These are phyloP conservation scores for Brachynemurus nebulosus DNA, from an alignment of 2,888 invertebrate species.

Conservation along the genomic window DNA sequence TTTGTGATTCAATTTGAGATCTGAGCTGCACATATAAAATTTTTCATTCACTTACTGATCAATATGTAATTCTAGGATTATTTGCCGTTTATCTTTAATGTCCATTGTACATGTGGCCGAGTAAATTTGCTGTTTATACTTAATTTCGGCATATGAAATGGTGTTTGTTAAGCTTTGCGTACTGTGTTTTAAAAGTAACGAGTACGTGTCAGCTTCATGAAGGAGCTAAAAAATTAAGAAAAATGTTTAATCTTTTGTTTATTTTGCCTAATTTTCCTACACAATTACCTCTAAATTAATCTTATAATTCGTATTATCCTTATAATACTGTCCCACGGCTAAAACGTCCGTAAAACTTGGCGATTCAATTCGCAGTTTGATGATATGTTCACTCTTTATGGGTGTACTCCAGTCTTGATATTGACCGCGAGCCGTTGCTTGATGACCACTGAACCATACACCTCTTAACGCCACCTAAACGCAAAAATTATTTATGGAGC, in stretches of 20 bases:
- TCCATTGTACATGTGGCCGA: slow-evolving; percentile 50
- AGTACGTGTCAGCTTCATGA: slow-evolving; percentile 51
- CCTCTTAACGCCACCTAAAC: slow-evolving; percentile 53
- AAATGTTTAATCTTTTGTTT: too few species aligned
- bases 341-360: slow-evolving; percentile 58
- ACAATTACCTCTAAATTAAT: slow-evolving; percentile 48
- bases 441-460: slow-evolving; percentile 69
- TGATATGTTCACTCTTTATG: slow-evolving; percentile 45
- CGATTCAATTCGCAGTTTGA: slow-evolving; percentile 58
- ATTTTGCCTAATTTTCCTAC: too few species aligned
- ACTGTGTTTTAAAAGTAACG: slow-evolving; percentile 48
- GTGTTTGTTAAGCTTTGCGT: slow-evolving; percentile 43
- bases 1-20: background rate
- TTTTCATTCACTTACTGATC: slow-evolving; percentile 47
- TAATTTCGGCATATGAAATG: slow-evolving; percentile 49
- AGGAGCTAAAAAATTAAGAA: slow-evolving; percentile 36
- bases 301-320: slow-evolving; percentile 52
- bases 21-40: background rate
- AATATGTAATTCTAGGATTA: slow-evolving; percentile 58
- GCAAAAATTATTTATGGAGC: slow-evolving; percentile 4
- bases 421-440: slow-evolving; percentile 51
- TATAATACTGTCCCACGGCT: slow-evolving; percentile 48
- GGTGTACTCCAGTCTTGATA: slow-evolving; percentile 62
- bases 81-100: slow-evolving; percentile 47
- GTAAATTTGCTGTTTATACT: slow-evolving; percentile 52